Percentiles rank a stretch among this genome's conserved stretches.
Evolutionary conservation across 2,113 vertebrate genomes (phyloP).

Genomic region (Cepphus grylle): DNA sequence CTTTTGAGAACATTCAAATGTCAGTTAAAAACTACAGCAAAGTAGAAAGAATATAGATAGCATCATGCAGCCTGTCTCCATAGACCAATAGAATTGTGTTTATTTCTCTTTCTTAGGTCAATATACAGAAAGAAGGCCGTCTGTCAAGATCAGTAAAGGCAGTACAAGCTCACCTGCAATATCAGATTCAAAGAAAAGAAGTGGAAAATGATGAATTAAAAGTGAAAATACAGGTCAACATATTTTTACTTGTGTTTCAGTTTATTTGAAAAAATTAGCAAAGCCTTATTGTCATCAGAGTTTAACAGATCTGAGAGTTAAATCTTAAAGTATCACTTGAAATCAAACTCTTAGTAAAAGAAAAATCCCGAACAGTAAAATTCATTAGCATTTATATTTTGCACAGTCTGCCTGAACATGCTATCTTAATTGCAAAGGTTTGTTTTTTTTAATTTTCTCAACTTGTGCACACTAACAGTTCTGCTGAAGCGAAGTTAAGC

Average conservation of each 20-base stretch:
- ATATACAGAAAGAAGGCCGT: conserved; percentile 63
- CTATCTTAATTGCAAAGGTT: neutral
- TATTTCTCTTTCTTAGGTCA: conserved; percentile 67
- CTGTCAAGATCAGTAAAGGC: conserved; percentile 75
- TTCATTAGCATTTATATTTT: neutral
- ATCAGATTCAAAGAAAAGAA: conserved; percentile 84
- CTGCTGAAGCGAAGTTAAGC: neutral
- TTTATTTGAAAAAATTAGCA: neutral
- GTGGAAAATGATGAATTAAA: conserved; percentile 81
- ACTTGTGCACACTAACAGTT: neutral
- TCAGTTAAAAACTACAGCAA: neutral
- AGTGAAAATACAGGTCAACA: conserved; percentile 78
- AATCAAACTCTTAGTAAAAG: neutral
- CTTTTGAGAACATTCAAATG: neutral
- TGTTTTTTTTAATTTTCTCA: neutral
- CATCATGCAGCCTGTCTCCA: neutral
- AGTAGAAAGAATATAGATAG: neutral
- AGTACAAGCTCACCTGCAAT: conserved; percentile 77
- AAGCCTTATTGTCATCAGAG: neutral
- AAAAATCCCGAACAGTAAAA: neutral
- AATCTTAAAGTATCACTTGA: neutral
- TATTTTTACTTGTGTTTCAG: neutral
- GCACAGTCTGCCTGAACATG: neutral
- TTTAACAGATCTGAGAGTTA: neutral
- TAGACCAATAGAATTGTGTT: neutral